Conservation (phyloP, 2,797 vertebrate species). For the Euthynnus affinis region DNA sequence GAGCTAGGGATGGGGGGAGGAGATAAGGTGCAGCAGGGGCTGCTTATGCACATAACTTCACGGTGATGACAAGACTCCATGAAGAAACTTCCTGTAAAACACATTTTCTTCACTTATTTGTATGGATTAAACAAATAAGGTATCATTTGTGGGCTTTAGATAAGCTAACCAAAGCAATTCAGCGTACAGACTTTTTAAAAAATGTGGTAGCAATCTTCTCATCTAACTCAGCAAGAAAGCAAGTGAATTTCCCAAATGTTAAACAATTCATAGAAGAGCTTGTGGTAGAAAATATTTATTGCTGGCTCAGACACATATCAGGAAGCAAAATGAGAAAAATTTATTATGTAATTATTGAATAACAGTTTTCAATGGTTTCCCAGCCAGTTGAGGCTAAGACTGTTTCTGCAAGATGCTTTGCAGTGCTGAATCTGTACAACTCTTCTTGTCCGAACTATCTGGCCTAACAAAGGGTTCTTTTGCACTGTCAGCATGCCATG, state of each 20-base stretch:
- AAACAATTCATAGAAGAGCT: background rate
- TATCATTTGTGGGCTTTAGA: too few relatives aligned
- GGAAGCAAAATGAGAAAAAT: conserved; percentile 6
- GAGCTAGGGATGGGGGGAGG: background rate
- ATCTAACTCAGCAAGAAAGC: background rate
- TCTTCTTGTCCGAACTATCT: background rate
- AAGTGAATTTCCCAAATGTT: background rate
- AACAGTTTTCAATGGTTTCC: background rate
- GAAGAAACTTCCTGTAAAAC: too few relatives aligned
- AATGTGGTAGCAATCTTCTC: background rate
- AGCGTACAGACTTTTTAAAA: background rate
- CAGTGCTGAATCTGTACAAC: conserved; percentile 5
- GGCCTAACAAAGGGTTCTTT: background rate
- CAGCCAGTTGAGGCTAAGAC: conserved; percentile 2
- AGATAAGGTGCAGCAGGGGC: background rate
- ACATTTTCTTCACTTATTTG: too few relatives aligned
- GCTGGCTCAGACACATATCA: background rate
- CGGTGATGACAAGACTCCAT: too few relatives aligned
- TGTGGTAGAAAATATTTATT: too few relatives aligned
- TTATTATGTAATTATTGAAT: conserved; percentile 8
- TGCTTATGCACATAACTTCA: background rate
- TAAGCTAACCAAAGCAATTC: background rate
- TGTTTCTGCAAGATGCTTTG: conserved; percentile 26
- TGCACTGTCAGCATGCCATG: conserved; percentile 21
- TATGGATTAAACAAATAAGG: too few relatives aligned